Conservation (phyloP, 2,797 vertebrate species). For the Oreonectes daqikongensis region DNA sequence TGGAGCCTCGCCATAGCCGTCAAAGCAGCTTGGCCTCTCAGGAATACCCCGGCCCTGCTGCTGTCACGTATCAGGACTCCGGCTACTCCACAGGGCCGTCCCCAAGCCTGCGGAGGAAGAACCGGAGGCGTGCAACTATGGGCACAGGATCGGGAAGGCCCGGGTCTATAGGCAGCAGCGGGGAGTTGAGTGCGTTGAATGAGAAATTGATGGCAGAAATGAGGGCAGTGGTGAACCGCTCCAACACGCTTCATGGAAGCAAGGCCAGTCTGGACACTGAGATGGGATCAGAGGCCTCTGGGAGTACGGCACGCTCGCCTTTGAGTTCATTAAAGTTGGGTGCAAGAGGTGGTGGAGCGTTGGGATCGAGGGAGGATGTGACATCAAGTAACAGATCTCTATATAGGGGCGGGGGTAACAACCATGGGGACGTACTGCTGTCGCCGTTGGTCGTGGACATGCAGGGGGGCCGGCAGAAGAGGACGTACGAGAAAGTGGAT, state of each 20-base stretch:
- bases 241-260: constrained; percentile 70
- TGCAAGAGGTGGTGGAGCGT: constrained; percentile 46
- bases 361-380: constrained; percentile 69
- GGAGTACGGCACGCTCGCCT: constrained; percentile 69
- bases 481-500: constrained; percentile 80
- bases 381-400: constrained; percentile 74
- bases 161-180: constrained; percentile 77
- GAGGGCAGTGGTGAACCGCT: constrained; percentile 76
- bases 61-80: constrained; percentile 80
- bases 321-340: constrained; percentile 70
- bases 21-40: constrained; percentile 78
- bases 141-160: constrained; percentile 73
- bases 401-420: constrained; percentile 62
- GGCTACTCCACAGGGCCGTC: constrained; percentile 83
- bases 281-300: constrained; percentile 65
- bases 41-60: constrained; percentile 70
- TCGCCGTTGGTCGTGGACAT: constrained; percentile 64
- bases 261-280: constrained; percentile 75
- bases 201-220: constrained; percentile 83
- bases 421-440: constrained; percentile 52
- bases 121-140: constrained; percentile 64
- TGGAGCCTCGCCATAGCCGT: constrained; percentile 77
- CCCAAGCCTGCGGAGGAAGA: constrained; percentile 79
- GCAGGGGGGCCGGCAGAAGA: constrained; percentile 72
- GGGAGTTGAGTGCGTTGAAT: constrained; percentile 75